phyloP scores from a whole-genome alignment of 2,113 vertebrate species.

The Phalacrocorax carbo region DNA sequence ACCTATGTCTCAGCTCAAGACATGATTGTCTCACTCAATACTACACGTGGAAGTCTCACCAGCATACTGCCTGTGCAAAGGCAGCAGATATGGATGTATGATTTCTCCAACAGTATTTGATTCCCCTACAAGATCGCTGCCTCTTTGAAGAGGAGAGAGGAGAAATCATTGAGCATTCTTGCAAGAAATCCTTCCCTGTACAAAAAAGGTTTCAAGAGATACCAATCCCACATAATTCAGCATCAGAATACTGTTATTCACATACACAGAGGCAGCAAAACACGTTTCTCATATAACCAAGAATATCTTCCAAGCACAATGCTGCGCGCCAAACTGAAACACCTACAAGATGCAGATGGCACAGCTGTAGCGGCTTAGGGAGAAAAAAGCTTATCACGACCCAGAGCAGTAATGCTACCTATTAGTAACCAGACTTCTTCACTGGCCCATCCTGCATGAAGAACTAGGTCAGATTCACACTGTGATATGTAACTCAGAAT shows the following conservation, averaged over 20 bases:
- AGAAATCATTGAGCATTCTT: background rate
- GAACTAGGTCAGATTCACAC: background rate
- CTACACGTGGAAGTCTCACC: background rate
- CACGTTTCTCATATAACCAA: fast-evolving
- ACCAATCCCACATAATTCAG: background rate
- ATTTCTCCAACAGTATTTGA: background rate
- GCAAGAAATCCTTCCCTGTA: background rate
- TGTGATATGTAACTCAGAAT: background rate
- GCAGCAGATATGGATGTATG: background rate
- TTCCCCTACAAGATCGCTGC: background rate
- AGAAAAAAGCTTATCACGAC: background rate
- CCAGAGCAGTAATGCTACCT: background rate
- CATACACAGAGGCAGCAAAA: background rate
- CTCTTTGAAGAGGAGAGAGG: background rate
- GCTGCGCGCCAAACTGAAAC: background rate
- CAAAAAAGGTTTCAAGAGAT: background rate
- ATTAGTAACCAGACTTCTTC: background rate
- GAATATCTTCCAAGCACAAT: background rate
- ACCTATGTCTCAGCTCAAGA: background rate
- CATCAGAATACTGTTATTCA: background rate
- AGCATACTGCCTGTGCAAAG: background rate
- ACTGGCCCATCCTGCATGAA: background rate
- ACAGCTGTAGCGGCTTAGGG: background rate
- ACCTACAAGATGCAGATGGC: background rate
- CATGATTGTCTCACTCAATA: background rate